Evolutionary conservation across 2,888 invertebrate genomes (phyloP), one percentile per base, ranked within the genome.

Genomic region (Ormia ochracea): DNA sequence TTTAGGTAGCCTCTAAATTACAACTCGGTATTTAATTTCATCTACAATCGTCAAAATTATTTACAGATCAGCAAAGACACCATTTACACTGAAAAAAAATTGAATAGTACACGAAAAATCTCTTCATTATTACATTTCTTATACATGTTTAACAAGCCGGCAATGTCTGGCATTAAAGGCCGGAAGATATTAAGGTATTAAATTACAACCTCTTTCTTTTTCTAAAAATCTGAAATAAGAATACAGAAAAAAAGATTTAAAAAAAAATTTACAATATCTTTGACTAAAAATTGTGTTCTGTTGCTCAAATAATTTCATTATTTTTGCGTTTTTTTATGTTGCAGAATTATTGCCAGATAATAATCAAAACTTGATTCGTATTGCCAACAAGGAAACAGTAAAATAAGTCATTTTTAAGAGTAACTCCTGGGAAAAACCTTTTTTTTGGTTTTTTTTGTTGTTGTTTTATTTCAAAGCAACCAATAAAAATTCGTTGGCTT

Each of bases 391-490:
- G 78, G 78, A 78, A 78, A 69, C 65, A 36, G 26, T 52, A 68
- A 74, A 63, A 26, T 54, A 12, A 61, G 54, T 43, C 54, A 74
- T 74, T 78, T 78, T 43, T 52, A 74, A 74, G 69, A 74, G 52
- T 74, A 58, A 58, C 56, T 78, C 69, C 52, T 74, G 74, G 28
- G 78, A 78, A 78, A 63, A 50, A 36, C 26, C 10, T 26, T 65
- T 48, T n/a, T n/a, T n/a, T n/a, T n/a, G n/a, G n/a, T n/a, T n/a
- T n/a, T n/a, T n/a, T n/a, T n/a, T n/a, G n/a, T n/a, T n/a, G n/a
- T n/a, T 26, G 10, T n/a, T 73, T 43, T 6, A 43, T n/a, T 48
- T 6, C 43, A 52, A 23, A 50, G 50, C 33, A 23, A 14, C 17
- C 38, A 26, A 31, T 23, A 38, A 26, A 36, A 17, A 41, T 66